Evolutionary conservation across 2,113 vertebrate species (phyloP), one percentile per base, ranked within the genome.

Genomic region (Notarius quadriscutis): DNA sequence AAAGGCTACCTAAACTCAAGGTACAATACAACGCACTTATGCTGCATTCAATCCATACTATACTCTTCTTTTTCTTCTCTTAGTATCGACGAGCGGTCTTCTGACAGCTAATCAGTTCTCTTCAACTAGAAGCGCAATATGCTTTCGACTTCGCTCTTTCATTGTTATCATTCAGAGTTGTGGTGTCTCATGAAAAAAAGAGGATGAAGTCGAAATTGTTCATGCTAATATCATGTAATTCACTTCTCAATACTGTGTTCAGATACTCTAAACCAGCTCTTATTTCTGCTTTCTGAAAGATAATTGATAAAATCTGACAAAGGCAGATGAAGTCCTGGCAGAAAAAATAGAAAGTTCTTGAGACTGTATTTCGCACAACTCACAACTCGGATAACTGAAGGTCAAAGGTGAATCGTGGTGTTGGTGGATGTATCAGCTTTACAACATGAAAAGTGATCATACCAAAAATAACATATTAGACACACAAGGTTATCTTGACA

Each of bases 1-100:
- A 99, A 88, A 91, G 98, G 0, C 96, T 99, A 79, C 98, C 98
- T 50, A 99, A 99, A 85, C 94, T 99, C 30, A 99, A 99, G 97
- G 98, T 99, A 90, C 57, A 18, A 17, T 18, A 18, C 27, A 27
- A 15, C 25, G 7, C 41, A 12, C 41, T 85, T 69, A 53, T 2
- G 20, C 25, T 65, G 14, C 10, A 4, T 55, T 69, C 1, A 83
- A 7, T 80, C 30, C 18, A 62, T 30, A 71, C 41, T 50, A 25
- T 15, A n/a, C 41, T 55, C 7, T 69, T 50, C 12, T 53, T 1
- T n/a, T n/a, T n/a, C n/a, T 22, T 34, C 25, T 53, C 22, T 58
- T 53, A 25, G 85, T 18, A 41, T 65, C 34, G 17, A 15, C 8
- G 4, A 30, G 50, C 17, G 12, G n/a, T 84, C 9, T 15, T 51